Base-by-base conservation (phyloP, 2,888 invertebrate species). In the Ectemnius continuus region DNA sequence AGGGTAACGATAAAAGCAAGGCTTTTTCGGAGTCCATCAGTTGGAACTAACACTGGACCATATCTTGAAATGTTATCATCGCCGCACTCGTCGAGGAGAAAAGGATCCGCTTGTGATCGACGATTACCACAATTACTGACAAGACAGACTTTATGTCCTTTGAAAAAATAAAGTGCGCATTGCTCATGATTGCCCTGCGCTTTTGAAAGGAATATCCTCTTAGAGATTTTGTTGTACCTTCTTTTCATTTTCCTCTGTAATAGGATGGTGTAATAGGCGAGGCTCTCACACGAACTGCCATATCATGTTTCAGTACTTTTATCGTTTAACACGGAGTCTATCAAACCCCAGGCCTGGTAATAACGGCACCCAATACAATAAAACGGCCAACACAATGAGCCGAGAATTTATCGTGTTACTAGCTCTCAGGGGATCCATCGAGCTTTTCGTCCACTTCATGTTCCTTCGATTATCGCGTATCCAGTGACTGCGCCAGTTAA, bases 21-120 rank as follows among this genome's bases (percentile, higher is more conserved):
- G 36, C 79, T 52, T 90, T 90, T 63, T 57, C 78, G 16, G 89
- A 90, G 8, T 14, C 46, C 26, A 13, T 83, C 59, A 59, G 78
- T 56, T 90, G 90, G 90, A 79, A 79, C 0, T 82, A 76, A 14
- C 56, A 8, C 14, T 11, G 13, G n/a, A 48, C 8, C 11, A 23
- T 8, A 23, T 16, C 23, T 6, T 47, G 13, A 48, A 20, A 13
- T 60, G 4, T 13, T 11, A 36, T 6, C 36, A 8, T 8, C 1
- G 11, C 36, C 6, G 11, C 36, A 36, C 4, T 36, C 36, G 11
- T 36, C 36, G 36, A 36, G 5, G 36, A 36, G 36, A 8, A 36
- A 36, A 36, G 11, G 36, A 36, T 0, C 36, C 8, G 36, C 36
- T 5, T 36, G 4, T 36, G 0, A 36, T 36, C 36, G 36, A 6